Conservation (phyloP, 2,113 vertebrate genomes). For the Ptilorrhoa leucosticta region DNA sequence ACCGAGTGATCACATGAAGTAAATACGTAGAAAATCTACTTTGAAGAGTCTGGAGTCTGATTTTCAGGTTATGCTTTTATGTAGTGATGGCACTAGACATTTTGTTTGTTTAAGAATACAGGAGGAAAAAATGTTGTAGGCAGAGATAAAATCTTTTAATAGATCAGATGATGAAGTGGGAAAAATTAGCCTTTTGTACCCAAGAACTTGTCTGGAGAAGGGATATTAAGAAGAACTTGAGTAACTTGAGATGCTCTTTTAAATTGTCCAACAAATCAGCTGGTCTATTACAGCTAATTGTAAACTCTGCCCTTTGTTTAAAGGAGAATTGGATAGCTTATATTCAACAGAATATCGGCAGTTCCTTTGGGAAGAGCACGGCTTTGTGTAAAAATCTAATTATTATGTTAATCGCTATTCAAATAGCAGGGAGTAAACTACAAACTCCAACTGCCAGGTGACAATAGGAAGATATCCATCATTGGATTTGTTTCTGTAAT, state of each 20-base stretch:
- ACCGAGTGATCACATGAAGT: neutral
- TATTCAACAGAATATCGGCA: neutral
- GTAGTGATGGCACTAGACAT: neutral
- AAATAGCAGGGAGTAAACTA: neutral
- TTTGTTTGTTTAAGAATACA: neutral
- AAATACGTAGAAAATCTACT: neutral
- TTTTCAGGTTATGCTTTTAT: neutral
- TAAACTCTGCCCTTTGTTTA: neutral
- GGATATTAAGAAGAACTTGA: neutral
- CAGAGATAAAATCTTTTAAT: neutral
- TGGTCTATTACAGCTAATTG: neutral
- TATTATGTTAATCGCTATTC: conserved; percentile 20
- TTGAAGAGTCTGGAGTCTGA: neutral
- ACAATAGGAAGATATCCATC: neutral
- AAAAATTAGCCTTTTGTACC: neutral
- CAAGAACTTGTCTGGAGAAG: neutral
- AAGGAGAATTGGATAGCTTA: neutral
- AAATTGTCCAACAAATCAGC: neutral
- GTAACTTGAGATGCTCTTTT: neutral
- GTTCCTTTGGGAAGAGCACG: neutral
- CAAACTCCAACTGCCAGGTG: neutral
- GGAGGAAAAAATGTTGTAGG: neutral
- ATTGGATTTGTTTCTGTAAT: neutral
- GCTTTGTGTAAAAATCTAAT: conserved; percentile 16
- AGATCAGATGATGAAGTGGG: neutral